Percentiles rank a stretch among this genome's conserved stretches.
phyloP scores from a whole-genome alignment of 2,888 invertebrate species.

The Xestia ashworthii region DNA sequence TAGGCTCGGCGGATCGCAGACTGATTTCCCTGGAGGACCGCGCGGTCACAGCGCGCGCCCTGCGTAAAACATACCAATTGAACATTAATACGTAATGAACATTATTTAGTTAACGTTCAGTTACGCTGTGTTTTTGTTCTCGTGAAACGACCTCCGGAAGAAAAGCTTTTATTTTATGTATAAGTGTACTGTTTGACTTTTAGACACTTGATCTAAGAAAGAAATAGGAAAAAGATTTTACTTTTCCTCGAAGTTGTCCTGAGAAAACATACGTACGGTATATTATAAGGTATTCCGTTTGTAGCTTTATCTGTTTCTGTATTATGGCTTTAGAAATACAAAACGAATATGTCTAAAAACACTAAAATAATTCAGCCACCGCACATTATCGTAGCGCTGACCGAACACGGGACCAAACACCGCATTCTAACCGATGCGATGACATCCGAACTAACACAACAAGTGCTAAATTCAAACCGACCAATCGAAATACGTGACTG shows the following conservation, averaged over 20 bases:
- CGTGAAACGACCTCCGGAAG: slow-evolving; percentile 12
- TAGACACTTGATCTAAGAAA: slow-evolving; percentile 1
- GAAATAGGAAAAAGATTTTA: not conserved
- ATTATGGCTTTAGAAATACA: not conserved
- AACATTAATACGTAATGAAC: slow-evolving; percentile 83
- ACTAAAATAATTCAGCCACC: slow-evolving; percentile 36
- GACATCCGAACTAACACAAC: slow-evolving; percentile 45
- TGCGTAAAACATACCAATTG: slow-evolving; percentile 79
- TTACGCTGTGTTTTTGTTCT: slow-evolving; percentile 42
- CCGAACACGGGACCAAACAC: slow-evolving; percentile 17
- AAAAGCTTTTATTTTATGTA: slow-evolving; percentile 31
- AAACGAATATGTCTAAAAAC: slow-evolving; percentile 17
- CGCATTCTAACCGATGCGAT: slow-evolving; percentile 31
- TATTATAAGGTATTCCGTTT: slow-evolving; percentile 12
- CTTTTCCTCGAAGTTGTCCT: slow-evolving; percentile 10
- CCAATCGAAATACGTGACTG: slow-evolving; percentile 10
- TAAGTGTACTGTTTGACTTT: slow-evolving; percentile 7
- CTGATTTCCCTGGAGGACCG: slow-evolving; percentile 80
- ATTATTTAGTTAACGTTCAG: slow-evolving; percentile 69
- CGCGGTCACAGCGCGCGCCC: slow-evolving; percentile 68
- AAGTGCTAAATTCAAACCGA: slow-evolving; percentile 10
- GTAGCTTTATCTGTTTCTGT: not conserved
- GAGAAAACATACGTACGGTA: slow-evolving; percentile 3
- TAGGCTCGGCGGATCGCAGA: slow-evolving; percentile 40
- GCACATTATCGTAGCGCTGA: slow-evolving; percentile 28